Evolutionary conservation across 2,113 vertebrate genomes (phyloP).

Genomic region (Patagioenas fasciata): DNA sequence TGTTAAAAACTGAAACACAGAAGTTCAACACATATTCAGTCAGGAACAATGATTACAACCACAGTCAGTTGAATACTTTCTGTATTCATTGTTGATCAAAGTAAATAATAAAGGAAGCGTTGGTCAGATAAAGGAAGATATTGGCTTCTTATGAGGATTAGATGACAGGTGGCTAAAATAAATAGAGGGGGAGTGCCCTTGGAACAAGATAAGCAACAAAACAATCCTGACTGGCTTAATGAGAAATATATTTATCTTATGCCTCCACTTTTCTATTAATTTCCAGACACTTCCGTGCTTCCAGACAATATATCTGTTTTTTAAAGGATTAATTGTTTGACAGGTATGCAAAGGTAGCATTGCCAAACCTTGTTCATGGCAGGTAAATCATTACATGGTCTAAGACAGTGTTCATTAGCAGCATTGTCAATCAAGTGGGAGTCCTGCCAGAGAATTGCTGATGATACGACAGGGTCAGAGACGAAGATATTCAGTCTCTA

Average conservation of each 20-base stretch:
- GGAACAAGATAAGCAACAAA: constrained; percentile 8
- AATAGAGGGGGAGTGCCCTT: not conserved
- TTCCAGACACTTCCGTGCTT: not conserved
- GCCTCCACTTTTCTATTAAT: not conserved
- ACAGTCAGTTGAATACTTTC: not conserved
- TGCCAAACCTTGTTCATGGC: constrained; percentile 48
- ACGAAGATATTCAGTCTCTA: constrained; percentile 76
- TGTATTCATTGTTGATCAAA: not conserved
- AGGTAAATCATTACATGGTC: constrained; percentile 77
- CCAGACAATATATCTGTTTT: not conserved
- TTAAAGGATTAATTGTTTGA: constrained; percentile 38
- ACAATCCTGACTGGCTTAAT: constrained; percentile 40
- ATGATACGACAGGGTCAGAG: constrained; percentile 67
- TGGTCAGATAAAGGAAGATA: not conserved
- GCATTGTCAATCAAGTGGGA: constrained; percentile 75
- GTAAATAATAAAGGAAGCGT: not conserved
- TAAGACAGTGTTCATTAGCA: constrained; percentile 79
- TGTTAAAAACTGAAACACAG: not conserved
- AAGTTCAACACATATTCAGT: not conserved
- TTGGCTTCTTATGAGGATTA: not conserved
- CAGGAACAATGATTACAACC: not conserved
- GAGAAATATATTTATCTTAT: not conserved
- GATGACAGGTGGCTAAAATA: constrained; percentile 33
- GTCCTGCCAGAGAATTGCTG: constrained; percentile 68
- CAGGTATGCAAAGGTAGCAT: constrained; percentile 24